Percentiles rank a stretch among this genome's conserved stretches.
These are phyloP conservation scores for Temnothorax ravouxi DNA, from an alignment of 2,888 invertebrate species.

Conservation along the genomic window DNA sequence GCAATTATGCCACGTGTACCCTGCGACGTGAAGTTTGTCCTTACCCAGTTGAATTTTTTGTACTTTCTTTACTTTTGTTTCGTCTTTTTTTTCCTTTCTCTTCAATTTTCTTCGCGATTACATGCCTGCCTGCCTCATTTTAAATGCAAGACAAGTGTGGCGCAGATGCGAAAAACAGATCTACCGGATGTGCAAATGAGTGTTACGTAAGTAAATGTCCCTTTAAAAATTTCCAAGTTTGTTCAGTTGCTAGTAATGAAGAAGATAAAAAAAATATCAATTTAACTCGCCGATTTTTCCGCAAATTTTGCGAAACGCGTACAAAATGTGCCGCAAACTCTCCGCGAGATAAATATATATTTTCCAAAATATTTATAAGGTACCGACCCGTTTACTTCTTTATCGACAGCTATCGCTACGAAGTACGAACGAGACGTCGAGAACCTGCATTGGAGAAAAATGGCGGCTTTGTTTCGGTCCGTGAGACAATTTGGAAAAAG, in stretches of 20 bases:
- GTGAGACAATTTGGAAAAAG: conserved; percentile 68
- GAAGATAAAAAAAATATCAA: background rate
- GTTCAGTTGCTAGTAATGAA: background rate
- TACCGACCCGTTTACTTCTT: background rate
- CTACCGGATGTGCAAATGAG: background rate
- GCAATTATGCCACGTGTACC: no score
- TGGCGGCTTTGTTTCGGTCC: conserved; percentile 76
- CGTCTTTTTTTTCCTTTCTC: background rate
- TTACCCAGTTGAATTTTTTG: background rate
- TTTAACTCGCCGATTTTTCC: background rate
- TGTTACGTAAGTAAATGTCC: background rate
- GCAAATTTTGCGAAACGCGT: background rate
- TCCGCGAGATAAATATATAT: background rate
- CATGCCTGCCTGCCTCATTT: background rate
- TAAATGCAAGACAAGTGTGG: background rate
- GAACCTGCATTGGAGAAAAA: conserved; percentile 60
- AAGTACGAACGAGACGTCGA: background rate
- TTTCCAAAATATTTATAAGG: background rate
- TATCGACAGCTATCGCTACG: background rate
- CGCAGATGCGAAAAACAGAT: background rate
- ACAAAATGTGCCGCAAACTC: background rate
- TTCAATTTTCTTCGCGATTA: background rate
- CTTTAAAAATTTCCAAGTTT: background rate
- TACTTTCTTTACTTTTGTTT: background rate
- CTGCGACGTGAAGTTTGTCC: background rate